Percentiles rank a stretch among this genome's conserved stretches.
Evolutionary conservation across 2,113 vertebrate genomes (phyloP).

Genomic region (Plecotus auritus): DNA sequence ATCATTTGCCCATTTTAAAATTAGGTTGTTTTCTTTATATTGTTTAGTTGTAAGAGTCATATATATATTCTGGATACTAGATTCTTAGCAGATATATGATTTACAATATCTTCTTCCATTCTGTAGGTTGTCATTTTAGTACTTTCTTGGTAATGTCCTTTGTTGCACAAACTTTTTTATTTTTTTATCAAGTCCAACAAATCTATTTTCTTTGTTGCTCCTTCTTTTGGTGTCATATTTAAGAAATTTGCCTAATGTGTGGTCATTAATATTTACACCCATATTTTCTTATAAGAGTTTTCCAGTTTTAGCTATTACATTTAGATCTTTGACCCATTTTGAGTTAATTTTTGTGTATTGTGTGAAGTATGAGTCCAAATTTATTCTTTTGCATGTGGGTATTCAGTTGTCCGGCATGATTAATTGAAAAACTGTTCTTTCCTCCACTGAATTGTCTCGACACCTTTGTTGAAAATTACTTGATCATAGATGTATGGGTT

Average conservation of each 20-base stretch:
- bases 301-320: neutral
- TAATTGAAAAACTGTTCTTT: neutral
- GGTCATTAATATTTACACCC: neutral
- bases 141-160: neutral
- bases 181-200: neutral
- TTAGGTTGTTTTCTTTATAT: neutral
- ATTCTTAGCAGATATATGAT: neutral
- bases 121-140: neutral
- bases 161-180: neutral
- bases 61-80: neutral
- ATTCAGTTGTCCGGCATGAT: neutral
- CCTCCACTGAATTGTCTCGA: neutral
- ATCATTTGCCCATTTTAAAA: neutral
- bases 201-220: neutral
- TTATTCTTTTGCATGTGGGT: neutral
- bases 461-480: neutral
- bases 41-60: neutral
- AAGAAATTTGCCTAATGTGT: neutral
- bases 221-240: neutral
- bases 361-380: neutral
- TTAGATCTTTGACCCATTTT: neutral
- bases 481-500: neutral
- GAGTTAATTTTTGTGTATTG: neutral
- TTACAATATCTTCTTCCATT: neutral
- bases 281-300: neutral